Conservation (phyloP, 2,113 vertebrate genomes). For the Aldabrachelys gigantea region DNA sequence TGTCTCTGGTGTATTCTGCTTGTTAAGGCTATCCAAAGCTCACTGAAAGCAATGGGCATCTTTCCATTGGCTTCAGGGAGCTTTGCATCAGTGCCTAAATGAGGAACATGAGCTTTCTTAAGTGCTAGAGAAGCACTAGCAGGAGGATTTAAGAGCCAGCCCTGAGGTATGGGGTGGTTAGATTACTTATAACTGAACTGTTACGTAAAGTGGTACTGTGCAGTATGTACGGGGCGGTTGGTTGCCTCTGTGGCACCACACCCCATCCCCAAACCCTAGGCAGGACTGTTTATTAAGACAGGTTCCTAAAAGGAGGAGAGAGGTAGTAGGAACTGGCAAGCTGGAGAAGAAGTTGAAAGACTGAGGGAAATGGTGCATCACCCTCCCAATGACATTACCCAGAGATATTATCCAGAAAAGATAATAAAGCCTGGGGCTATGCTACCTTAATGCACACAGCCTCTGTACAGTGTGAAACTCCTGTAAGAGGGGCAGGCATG, state of each 20-base stretch:
- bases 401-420: not conserved
- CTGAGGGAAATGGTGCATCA: not conserved
- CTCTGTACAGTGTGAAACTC: rapidly evolving
- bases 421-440: not conserved
- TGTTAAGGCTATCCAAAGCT: not conserved
- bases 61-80: not conserved
- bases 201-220: not conserved
- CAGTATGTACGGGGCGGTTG: not conserved
- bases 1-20: not conserved
- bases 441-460: not conserved
- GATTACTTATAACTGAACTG: not conserved
- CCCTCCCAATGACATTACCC: not conserved
- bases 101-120: not conserved
- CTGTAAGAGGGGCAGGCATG: not conserved
- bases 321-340: not conserved
- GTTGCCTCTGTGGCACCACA: not conserved
- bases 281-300: not conserved
- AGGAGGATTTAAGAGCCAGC: not conserved
- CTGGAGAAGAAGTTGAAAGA: not conserved
- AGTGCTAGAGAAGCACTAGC: not conserved
- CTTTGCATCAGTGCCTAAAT: not conserved
- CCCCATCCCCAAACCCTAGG: not conserved
- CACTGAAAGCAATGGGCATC: not conserved
- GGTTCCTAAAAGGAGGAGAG: not conserved
- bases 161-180: not conserved